phyloP scores from a whole-genome alignment of 1,140 invertebrate genomes.

The Drosophila kanapiae region DNA sequence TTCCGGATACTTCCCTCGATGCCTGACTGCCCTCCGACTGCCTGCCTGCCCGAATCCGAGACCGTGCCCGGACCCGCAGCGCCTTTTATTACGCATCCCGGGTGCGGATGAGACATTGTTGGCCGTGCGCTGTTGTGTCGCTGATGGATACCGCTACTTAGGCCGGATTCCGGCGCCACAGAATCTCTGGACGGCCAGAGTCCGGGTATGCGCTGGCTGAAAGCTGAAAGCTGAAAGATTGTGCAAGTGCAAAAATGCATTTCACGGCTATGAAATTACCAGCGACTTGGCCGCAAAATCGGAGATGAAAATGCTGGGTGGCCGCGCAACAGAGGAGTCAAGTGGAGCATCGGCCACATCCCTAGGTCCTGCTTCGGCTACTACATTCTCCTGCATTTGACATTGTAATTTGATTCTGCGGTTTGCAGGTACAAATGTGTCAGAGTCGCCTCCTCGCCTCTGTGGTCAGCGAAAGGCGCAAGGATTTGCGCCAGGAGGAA shows the following conservation, averaged over 20 bases:
- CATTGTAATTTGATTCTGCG: conserved; percentile 77
- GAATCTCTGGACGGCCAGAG: not conserved
- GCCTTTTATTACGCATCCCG: conserved; percentile 69
- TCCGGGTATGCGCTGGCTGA: not conserved
- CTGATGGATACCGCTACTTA: conserved; percentile 78
- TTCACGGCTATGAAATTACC: conserved; percentile 75
- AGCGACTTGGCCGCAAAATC: conserved; percentile 23
- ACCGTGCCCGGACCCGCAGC: conserved; percentile 4
- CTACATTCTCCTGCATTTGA: conserved; percentile 9
- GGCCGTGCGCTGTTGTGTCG: conserved; percentile 42
- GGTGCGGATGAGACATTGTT: conserved; percentile 64
- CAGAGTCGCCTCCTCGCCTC: not conserved
- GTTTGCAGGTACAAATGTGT: conserved; percentile 53
- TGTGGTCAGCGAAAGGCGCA: conserved; percentile 48
- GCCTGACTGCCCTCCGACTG: no score
- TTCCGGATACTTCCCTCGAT: not conserved
- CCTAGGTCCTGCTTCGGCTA: not conserved
- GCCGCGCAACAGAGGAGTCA: conserved; percentile 11
- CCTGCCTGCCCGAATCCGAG: not conserved
- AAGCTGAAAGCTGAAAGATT: conserved; percentile 60
- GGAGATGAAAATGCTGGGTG: conserved; percentile 6
- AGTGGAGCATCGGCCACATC: conserved; percentile 2
- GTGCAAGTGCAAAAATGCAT: conserved; percentile 58
- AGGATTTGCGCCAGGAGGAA: conserved; percentile 21
- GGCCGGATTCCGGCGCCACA: conserved; percentile 28